Evolutionary conservation across 2,888 invertebrate species (phyloP), one percentile per base, ranked within the genome.

Genomic region (Thecophora atra): DNA sequence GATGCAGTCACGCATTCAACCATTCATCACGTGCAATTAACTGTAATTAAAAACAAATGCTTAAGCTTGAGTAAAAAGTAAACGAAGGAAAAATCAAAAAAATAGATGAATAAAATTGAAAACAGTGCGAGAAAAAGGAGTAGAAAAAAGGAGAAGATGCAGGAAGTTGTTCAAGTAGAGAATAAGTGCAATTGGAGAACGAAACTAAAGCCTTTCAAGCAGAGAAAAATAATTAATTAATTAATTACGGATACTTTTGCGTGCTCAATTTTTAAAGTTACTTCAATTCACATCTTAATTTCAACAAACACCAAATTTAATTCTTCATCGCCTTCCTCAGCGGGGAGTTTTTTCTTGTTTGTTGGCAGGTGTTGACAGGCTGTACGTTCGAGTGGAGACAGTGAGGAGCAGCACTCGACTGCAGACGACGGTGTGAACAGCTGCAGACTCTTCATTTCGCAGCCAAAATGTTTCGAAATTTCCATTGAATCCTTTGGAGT

Each of bases 331-430:
- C 17, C 47, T 47, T 11, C 17, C 3, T 47, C 47, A n/a, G 47
- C 47, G 47, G 47, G 47, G 47, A n/a, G n/a, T n/a, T n/a, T n/a
- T n/a, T n/a, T n/a, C n/a, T n/a, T 47, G 47, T 5, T 58, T 24
- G 21, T 19, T 74, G 72, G 75, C 75, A 77, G 75, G 75, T 77
- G 77, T 74, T 71, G 74, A 74, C 74, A 74, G 66, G 42, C 24
- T 17, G 21, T 30, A 19, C 3, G 60, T 11, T 13, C 56, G 8
- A 21, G 13, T 15, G 15, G 26, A 56, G 26, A n/a, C 26, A 26
- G 11, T 11, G 37, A 37, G 1, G 37, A 37, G 37, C 37, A 8
- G 7, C 37, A 37, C 15, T n/a, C 1, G 47, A 47, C 13, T 11
- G 47, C 15, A 21, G 54, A 21, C 11, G n/a, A 24, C 3, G 54